Percentiles rank a stretch among this genome's conserved stretches.
These are phyloP conservation scores for Pavo muticus DNA, from an alignment of 2,113 vertebrate genomes.

Conservation along the genomic window DNA sequence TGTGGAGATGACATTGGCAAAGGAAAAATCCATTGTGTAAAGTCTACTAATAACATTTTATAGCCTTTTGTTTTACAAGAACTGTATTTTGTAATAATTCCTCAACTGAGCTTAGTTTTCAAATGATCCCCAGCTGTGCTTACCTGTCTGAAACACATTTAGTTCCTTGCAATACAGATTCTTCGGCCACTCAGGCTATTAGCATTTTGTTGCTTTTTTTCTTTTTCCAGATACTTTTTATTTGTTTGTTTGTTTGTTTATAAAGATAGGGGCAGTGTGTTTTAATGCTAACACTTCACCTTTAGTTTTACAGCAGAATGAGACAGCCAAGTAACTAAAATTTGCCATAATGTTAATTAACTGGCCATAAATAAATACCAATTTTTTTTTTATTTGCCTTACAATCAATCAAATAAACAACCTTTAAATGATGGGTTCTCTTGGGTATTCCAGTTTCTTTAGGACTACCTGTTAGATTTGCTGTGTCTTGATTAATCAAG, in stretches of 20 bases:
- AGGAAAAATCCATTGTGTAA: neutral
- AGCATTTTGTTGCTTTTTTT: neutral
- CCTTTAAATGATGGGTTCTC: neutral
- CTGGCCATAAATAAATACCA: neutral
- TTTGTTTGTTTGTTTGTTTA: no score
- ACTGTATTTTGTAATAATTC: neutral
- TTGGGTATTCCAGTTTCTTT: neutral
- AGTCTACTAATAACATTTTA: neutral
- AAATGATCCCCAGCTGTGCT: neutral
- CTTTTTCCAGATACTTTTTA: no score
- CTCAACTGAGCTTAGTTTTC: neutral
- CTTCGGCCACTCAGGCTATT: neutral
- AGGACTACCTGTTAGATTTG: constrained; percentile 6
- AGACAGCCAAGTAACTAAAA: neutral
- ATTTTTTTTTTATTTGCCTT: neutral
- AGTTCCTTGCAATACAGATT: neutral
- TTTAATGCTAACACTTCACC: neutral
- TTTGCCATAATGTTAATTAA: neutral
- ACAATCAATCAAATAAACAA: neutral
- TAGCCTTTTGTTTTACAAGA: neutral
- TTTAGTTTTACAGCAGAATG: neutral
- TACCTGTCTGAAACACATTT: neutral
- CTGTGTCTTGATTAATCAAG: constrained; percentile 51
- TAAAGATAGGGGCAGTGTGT: neutral
- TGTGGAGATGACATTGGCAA: neutral